A percentile compares a stretch with the other conserved stretches of the same genome.
Conservation (phyloP, 1,140 invertebrate species). For the Lepidotrigona ventralis region DNA sequence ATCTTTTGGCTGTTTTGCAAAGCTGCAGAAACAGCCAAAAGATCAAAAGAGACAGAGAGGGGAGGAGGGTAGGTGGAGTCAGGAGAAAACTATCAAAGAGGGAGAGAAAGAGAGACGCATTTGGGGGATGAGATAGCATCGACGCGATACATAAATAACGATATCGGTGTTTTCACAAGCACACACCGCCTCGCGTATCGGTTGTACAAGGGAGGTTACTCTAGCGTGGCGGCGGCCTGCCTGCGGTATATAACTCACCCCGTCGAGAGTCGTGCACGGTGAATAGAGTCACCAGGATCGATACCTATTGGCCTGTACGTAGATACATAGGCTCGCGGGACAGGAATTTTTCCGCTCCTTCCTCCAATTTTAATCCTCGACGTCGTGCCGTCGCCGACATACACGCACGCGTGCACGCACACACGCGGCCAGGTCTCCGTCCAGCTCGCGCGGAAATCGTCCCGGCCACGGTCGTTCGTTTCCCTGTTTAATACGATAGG, state of each 20-base stretch:
- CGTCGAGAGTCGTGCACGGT: conserved; percentile 73
- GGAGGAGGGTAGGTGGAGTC: background rate
- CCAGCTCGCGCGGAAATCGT: conserved; percentile 39
- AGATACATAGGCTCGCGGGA: conserved; percentile 59
- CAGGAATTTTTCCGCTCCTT: conserved; percentile 45
- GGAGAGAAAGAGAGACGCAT: conserved; percentile 28
- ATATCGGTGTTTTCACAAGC: conserved; percentile 78
- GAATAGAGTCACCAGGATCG: conserved; percentile 78
- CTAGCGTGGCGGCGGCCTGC: conserved; percentile 69
- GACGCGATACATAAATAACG: conserved; percentile 78
- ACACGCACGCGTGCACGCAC: too few relatives aligned
- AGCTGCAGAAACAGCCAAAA: conserved; percentile 1
- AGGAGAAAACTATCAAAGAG: background rate
- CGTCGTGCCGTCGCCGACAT: conserved; percentile 6
- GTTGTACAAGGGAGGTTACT: conserved; percentile 73
- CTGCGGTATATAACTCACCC: conserved; percentile 75
- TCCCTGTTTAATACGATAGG: conserved; percentile 35
- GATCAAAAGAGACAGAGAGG: background rate
- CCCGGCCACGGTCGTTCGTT: conserved; percentile 22
- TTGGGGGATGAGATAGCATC: conserved; percentile 60
- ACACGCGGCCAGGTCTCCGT: background rate
- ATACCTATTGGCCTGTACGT: conserved; percentile 75
- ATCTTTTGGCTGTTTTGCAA: background rate
- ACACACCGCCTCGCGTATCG: conserved; percentile 70
- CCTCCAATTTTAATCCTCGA: conserved; percentile 46